Evolutionary conservation across 1,140 invertebrate genomes (phyloP).

Genomic region (Drosophila grimshawi): DNA sequence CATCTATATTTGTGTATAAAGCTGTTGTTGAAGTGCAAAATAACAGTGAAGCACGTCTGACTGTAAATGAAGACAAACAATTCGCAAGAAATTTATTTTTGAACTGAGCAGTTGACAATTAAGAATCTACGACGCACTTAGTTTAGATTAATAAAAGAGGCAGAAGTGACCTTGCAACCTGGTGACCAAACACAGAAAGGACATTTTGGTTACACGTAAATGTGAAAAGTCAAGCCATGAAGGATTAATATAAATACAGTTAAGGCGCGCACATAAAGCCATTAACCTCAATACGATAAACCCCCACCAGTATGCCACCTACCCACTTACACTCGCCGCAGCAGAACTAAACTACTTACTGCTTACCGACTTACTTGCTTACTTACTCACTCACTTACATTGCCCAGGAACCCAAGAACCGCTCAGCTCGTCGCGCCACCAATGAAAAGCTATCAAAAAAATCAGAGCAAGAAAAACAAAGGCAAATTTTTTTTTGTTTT

Average conservation of each 20-base stretch:
- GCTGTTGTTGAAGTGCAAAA: too few species aligned
- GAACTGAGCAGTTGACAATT: too few species aligned
- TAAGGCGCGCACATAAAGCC: constrained; percentile 26
- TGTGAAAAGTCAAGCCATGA: neutral
- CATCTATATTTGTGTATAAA: too few species aligned
- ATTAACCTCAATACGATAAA: constrained; percentile 13
- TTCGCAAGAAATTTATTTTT: too few species aligned
- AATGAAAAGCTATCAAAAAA: constrained; percentile 53
- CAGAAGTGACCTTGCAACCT: neutral
- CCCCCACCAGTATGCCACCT: neutral
- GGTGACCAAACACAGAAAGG: neutral
- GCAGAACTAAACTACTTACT: too few species aligned
- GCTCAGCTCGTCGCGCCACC: neutral
- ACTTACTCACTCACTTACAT: neutral
- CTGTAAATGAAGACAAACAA: too few species aligned
- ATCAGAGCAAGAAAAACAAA: constrained; percentile 52
- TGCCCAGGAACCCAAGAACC: neutral
- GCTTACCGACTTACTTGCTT: too few species aligned
- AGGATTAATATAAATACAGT: constrained; percentile 37
- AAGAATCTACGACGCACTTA: too few species aligned
- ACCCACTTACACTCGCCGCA: too few species aligned
- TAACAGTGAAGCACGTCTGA: too few species aligned
- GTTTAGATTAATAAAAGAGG: neutral
- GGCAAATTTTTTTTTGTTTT: constrained; percentile 41
- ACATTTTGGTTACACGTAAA: neutral